Conservation (phyloP, 2,113 vertebrate species). For the Panthera tigris region DNA sequence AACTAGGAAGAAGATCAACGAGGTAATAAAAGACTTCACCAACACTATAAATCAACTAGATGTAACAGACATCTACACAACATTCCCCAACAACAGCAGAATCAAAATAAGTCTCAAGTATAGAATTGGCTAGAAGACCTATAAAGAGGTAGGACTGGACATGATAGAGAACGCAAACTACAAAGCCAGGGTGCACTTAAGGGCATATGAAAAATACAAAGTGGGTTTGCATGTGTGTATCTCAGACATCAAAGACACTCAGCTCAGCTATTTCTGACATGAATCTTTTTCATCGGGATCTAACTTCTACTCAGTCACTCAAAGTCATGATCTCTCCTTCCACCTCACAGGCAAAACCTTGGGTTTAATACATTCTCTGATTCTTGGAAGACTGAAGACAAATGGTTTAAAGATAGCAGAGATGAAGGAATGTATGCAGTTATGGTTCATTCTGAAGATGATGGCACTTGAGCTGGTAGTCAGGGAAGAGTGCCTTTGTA, state of each 20-base stretch:
- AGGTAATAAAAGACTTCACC: neutral
- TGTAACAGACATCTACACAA: neutral
- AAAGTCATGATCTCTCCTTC: neutral
- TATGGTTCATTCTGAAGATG: neutral
- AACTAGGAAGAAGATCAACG: neutral
- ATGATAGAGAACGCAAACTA: neutral
- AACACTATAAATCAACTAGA: neutral
- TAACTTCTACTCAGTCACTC: neutral
- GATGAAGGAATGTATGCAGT: neutral
- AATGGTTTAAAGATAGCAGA: neutral
- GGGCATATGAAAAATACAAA: neutral
- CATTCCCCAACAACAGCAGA: neutral
- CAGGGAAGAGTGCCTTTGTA: neutral
- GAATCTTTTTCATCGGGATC: neutral
- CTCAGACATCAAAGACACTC: neutral
- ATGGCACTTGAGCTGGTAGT: neutral
- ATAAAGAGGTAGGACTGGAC: neutral
- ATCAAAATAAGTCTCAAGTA: neutral
- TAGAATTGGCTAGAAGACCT: neutral
- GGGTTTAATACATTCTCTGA: neutral
- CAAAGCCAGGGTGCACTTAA: neutral
- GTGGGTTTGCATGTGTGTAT: neutral
- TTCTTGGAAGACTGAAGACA: neutral
- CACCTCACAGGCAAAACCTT: neutral
- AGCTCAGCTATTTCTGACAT: neutral